Evolutionary conservation across 2,797 vertebrate genomes (phyloP), one percentile per base, ranked within the genome.

Genomic region (Cirrhinus mrigala): DNA sequence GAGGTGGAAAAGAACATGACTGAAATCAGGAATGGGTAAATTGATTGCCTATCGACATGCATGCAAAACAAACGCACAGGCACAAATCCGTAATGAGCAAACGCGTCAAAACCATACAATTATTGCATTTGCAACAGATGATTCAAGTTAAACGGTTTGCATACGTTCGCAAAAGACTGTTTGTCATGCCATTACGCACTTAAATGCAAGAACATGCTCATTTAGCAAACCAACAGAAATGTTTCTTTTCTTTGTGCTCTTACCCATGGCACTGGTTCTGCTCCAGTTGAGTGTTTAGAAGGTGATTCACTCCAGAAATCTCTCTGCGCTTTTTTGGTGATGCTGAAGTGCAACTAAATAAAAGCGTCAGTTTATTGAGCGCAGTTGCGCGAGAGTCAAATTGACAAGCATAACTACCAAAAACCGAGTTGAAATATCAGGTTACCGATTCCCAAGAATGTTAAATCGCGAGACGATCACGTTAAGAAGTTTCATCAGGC

Each of bases 201-300:
- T 29, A 20, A 48, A 58, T 22, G 74, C 48, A n/a, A 44, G 15
- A 77, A 52, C 27, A 37, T 11, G 22, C 37, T 40, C 27, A 66
- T 66, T 75, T 18, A 66, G 48, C 48, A 77, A 56, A 68, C 46
- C 60, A 24, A 56, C 29, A 77, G n/a, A 77, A 68, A 50, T 80
- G 44, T 75, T 58, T 56, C 18, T 48, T 48, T 60, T 24, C 60
- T 58, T 48, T 22, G 40, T 70, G 7, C 40, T 81, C 86, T 87
- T 81, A 87, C 86, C 86, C 86, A 87, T 87, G 52, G 83, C 83
- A 85, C 62, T 73, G 62, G 22, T 52, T 85, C 71, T 77, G 54
- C 79, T 76, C 82, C 86, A 87, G 60, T 5, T 81, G 48, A 12
- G 46, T 29, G 48, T 75, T 52, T 24, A 64, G 22, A 18, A 48